Base-by-base conservation (phyloP, 1,140 invertebrate species). In the Tribolium madens region DNA sequence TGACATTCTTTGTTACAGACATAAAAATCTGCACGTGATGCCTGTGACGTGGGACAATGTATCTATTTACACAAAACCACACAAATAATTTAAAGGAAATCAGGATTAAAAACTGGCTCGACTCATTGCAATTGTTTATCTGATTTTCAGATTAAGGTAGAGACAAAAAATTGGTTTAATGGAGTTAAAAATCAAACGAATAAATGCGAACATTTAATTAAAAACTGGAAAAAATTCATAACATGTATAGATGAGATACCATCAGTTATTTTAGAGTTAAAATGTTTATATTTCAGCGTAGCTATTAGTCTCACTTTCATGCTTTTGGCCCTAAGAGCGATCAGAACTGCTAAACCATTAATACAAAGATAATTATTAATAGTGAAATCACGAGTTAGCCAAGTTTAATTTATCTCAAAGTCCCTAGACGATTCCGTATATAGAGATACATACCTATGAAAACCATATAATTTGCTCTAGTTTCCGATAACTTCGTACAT, bases 401-500 rank as follows among this genome's bases (percentile, higher is more conserved):
- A 33, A 64, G 57, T 64, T 64, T 64, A 64, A 64, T 36, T 64
- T 64, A 33, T 33, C 57, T 3, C 17, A 46, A 50, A 13, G 47
- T 72, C 70, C 50, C 18, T n/a, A 21, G 70, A 52, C 42, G 42
- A 26, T 72, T 72, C 50, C 15, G 21, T 17, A 48, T 47, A 18
- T 69, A 48, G 12, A 18, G 14, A 50, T 71, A 71, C 42, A 71
- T 21, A n/a, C n/a, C n/a, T n/a, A 42, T 69, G 17, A 52, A 72
- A 72, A 50, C 15, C 70, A 50, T 13, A 21, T 52, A 72, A 72
- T 72, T 72, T 52, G 70, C 50, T 72, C 70, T 18, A 72, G 17
- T 72, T 72, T 72, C 70, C 47, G 46, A 72, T 72, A 72, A 50
- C 13, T 72, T 31, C 4, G 57, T 64, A 33, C 57, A 33, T 64